Evolutionary conservation across 2,797 vertebrate genomes (phyloP), one percentile per base, ranked within the genome.

Genomic region (Amblyopsis hoosieri): DNA sequence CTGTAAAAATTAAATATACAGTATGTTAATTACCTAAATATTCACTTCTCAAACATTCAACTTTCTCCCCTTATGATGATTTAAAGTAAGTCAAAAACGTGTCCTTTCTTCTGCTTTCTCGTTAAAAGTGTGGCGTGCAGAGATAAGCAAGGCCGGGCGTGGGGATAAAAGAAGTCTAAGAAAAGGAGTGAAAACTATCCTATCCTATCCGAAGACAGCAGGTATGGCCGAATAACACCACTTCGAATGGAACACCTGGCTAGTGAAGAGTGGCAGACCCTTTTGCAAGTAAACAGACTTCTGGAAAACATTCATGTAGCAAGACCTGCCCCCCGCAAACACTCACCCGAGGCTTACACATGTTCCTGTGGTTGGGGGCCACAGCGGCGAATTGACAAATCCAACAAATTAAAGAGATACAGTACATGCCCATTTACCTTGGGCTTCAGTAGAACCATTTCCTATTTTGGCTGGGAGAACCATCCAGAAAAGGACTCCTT

Each of bases 71-170:
- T 48, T 33, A 67, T 57, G 72, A 85, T 49, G 19, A 66, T 75
- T 45, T 33, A 50, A 33, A 62, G 46, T 59, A 76, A 75, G 82
- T 60, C 58, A 29, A 57, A 76, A 72, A 60, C 53, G 7, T 53
- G 71, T 45, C 15, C 3, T 42, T 14, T 51, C 47, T 62, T 73
- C n/a, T 66, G 70, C 68, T 71, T 68, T 69, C 62, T 81, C 77
- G 62, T 84, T 88, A 67, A 72, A 83, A 79, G 77, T 79, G 84
- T 78, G 74, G 64, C 79, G 84, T 88, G 86, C 84, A 90, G 81
- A 79, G 60, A 75, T 49, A 72, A 79, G 76, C 69, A 66, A 79
- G 68, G 78, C 75, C 68, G 69, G 75, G 64, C 64, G n/a, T 52
- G 51, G 29, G 59, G 74, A 57, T 54, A 10, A 56, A 60, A 47